Base-by-base conservation (phyloP, 2,113 vertebrate species). In the Spheniscus mendiculus region DNA sequence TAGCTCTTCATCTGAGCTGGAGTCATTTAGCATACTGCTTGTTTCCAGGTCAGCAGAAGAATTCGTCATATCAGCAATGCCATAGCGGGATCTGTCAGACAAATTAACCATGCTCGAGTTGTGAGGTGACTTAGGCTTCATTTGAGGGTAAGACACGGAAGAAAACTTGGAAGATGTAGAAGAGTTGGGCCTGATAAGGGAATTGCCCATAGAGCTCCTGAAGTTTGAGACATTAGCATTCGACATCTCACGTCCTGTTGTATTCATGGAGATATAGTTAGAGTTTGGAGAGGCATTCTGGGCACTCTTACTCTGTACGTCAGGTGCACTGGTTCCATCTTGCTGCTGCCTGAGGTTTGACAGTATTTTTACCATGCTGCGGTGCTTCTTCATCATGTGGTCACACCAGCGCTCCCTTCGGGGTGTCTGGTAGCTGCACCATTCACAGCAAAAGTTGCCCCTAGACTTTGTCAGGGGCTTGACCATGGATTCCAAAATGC, bases 371-470 rank as follows among this genome's bases (percentile, higher is more conserved):
- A 99, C 99, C 99, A 99, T 99, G 94, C 99, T 99, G 21, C 99
- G 98, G 93, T 99, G 99, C 76, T 99, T 99, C 97, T 99, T 99
- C 98, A 99, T 99, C 98, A 99, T 99, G 93, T 99, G 99, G 96
- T 99, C 98, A 89, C 99, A 99, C 99, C 99, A 99, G 91, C 98
- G 98, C 77, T 99, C 99, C 90, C 99, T 98, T 96, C 99, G 98
- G 92, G 99, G 98, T 26, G 99, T 99, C 98, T 99, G 99, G 96
- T 99, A 99, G 83, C 99, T 99, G 94, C 99, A 99, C 99, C 99
- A 99, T 90, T 99, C 99, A 61, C 99, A 99, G 89, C 99, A 99
- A 81, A 99, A 99, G 67, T 99, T 99, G 85, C 99, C 99, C 89
- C 98, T 98, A 45, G 98, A 99, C 92, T 98, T 98, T 84, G 97